A percentile compares a stretch with the other conserved stretches of the same genome.
Conservation (phyloP, 2,888 invertebrate species). For the Leptarthrus brevirostris region DNA sequence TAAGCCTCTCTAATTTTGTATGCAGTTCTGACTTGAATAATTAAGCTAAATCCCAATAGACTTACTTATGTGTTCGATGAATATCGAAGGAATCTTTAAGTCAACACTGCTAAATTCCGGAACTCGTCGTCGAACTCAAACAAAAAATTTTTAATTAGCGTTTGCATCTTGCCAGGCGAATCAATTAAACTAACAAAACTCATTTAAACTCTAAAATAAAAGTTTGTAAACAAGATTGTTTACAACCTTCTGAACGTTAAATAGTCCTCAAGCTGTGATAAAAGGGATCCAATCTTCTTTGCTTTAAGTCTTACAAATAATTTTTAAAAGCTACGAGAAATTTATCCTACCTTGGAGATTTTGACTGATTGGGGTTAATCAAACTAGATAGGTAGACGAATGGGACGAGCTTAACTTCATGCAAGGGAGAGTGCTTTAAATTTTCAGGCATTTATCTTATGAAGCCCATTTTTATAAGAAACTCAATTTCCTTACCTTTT, state of each 20-base stretch:
- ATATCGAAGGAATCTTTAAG: too few species aligned
- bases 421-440: constrained; percentile 12
- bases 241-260: neutral
- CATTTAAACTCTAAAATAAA: neutral
- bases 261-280: neutral
- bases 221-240: neutral
- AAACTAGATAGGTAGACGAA: constrained; percentile 33
- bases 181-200: too few species aligned
- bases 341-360: constrained; percentile 17
- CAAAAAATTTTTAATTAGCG: too few species aligned
- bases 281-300: constrained; percentile 22
- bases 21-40: too few species aligned
- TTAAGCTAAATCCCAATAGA: too few species aligned
- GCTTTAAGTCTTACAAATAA: neutral
- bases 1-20: too few species aligned
- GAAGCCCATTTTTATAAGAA: constrained; percentile 13
- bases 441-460: constrained; percentile 6
- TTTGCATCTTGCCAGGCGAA: too few species aligned
- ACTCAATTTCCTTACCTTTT: constrained; percentile 31
- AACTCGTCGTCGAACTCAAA: too few species aligned
- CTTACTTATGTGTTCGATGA: too few species aligned
- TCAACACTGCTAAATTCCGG: too few species aligned
- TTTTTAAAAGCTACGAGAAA: constrained; percentile 21
- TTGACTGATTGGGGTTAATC: constrained; percentile 45
- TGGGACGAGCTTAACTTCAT: constrained; percentile 32